phyloP scores from a whole-genome alignment of 1,140 invertebrate species.

The Meloidogyne hapla region DNA sequence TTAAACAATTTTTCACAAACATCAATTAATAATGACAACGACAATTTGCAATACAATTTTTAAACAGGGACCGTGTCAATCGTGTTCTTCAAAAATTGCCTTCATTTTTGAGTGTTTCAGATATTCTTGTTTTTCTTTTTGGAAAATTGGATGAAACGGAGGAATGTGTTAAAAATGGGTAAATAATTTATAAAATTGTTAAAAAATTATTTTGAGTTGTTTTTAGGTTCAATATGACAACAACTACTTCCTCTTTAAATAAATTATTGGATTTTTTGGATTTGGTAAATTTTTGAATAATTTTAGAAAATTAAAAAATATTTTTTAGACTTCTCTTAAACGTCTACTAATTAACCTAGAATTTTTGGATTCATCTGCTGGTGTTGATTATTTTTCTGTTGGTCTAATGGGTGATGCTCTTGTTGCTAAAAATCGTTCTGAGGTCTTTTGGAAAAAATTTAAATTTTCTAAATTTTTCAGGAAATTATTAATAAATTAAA shows the following conservation, averaged over 20 bases:
- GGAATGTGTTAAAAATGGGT: neutral
- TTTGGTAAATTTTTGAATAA: slow-evolving; percentile 20
- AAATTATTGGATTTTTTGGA: slow-evolving; percentile 36
- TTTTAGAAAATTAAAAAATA: neutral
- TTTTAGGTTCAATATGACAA: too few relatives aligned
- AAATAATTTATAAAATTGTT: neutral
- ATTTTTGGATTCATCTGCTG: slow-evolving; percentile 46
- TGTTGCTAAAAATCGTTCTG: neutral
- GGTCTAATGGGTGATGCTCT: slow-evolving; percentile 38
- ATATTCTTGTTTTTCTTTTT: slow-evolving; percentile 22
- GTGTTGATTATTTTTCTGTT: slow-evolving; percentile 41
- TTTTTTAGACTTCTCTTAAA: slow-evolving; percentile 34
- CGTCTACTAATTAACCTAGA: slow-evolving; percentile 47
- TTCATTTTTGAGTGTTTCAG: slow-evolving; percentile 25
- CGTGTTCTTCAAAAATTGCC: slow-evolving; percentile 35
- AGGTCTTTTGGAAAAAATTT: too few relatives aligned
- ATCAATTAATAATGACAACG: slow-evolving; percentile 35
- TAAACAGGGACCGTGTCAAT: slow-evolving; percentile 42
- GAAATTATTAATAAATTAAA: too few relatives aligned
- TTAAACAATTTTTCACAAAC: too few relatives aligned
- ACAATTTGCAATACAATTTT: slow-evolving; percentile 50
- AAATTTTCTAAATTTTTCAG: too few relatives aligned
- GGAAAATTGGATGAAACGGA: slow-evolving; percentile 2
- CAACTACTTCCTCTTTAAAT: neutral
- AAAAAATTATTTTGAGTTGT: neutral